Evolutionary conservation across 2,113 vertebrate species (phyloP), one percentile per base, ranked within the genome.

Genomic region (Brachyistius frenatus): DNA sequence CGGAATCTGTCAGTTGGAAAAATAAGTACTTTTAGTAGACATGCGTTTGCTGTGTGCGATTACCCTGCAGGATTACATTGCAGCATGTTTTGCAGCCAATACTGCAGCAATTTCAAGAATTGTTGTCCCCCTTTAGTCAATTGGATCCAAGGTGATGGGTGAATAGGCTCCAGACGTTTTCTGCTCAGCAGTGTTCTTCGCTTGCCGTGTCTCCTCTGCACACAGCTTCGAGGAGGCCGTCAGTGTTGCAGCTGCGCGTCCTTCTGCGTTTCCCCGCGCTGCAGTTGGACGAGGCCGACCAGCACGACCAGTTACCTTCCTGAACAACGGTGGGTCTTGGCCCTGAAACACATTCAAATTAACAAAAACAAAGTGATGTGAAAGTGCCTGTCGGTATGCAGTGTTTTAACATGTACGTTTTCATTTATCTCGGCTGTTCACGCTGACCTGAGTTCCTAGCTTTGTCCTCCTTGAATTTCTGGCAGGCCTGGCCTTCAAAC

Each of bases 221-320:
- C 0, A 2, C 70, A 1, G 92, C 94, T 41, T 4, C 78, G 8
- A 3, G 1, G 23, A 94, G 37, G 4, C 87, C 90, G 2, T 44
- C 78, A 9, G 76, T 93, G 55, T 94, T 95, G 73, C 95, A 96
- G 6, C 16, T n/a, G 0, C 95, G 94, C 13, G 82, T 94, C 37
- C 93, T 93, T 41, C 23, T 89, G 2, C 32, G 92, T 79, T 84
- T 91, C 15, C 67, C 83, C 33, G 74, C 63, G 2, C 9, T 78
- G 7, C 94, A 97, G 7, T 3, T 0, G 7, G 92, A 93, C 94
- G 94, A 95, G 33, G 64, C 0, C 30, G 93, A 90, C 95, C 95
- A 96, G 65, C 94, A 97, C 5, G 80, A 92, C 96, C 96, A 95
- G 76, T 95, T 93, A 36, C 96, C 95, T 16, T 94, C 77, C 7